Conservation (phyloP, 23 tunicate genomes). For the Halocynthia aurantium region DNA sequence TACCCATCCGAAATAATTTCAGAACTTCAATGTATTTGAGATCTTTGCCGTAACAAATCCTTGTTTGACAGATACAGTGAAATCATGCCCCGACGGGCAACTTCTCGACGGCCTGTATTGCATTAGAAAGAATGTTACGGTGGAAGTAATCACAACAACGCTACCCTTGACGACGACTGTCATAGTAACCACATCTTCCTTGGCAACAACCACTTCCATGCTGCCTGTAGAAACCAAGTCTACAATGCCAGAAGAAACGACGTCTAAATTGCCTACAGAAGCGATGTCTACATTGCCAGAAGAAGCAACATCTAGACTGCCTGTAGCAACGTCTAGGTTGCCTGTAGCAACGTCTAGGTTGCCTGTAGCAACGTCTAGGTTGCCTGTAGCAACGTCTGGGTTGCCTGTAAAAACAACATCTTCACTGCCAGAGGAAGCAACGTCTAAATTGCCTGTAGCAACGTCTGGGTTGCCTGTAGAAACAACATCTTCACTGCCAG, state of each 20-base stretch:
- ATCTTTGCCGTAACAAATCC: too few relatives aligned
- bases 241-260: not conserved
- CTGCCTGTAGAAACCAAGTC: not conserved
- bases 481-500: not conserved
- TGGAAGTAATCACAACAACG: not conserved
- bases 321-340: too few relatives aligned
- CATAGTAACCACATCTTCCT: not conserved
- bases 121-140: conserved; percentile 14
- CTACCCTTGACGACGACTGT: not conserved
- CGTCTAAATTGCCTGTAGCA: not conserved
- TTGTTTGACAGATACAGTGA: too few relatives aligned
- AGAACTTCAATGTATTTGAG: too few relatives aligned
- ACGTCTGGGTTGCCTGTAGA: not conserved
- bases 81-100: conserved; percentile 26
- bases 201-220: not conserved
- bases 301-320: too few relatives aligned
- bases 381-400: too few relatives aligned
- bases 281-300: not conserved
- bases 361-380: too few relatives aligned
- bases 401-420: not conserved
- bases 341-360: too few relatives aligned
- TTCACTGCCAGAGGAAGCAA: not conserved
- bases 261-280: not conserved
- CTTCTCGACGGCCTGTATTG: conserved; percentile 36
- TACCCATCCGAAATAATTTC: too few relatives aligned